phyloP scores from a whole-genome alignment of 2,797 vertebrate genomes.

The Spinibarbus caldwelli region DNA sequence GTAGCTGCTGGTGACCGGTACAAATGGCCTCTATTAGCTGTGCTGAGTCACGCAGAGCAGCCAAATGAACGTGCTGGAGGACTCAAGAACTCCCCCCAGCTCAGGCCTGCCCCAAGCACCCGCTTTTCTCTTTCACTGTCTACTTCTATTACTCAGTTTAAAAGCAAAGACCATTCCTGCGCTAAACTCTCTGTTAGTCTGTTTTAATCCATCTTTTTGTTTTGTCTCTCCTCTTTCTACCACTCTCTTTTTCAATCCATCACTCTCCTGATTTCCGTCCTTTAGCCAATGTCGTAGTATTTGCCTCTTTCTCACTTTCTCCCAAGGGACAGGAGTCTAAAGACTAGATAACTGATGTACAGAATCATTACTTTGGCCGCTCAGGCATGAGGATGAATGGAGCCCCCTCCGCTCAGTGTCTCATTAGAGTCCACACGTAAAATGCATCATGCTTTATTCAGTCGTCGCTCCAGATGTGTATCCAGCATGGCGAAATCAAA shows the following conservation, averaged over 20 bases:
- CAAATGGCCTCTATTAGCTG: constrained; percentile 86
- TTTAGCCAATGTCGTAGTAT: constrained; percentile 16
- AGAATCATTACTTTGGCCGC: constrained; percentile 76
- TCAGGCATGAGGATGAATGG: constrained; percentile 75
- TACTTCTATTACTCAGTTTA: constrained; percentile 15
- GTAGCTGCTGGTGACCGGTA: constrained; percentile 79
- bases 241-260: constrained; percentile 51
- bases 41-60: constrained; percentile 79
- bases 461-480: constrained; percentile 21
- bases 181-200: constrained; percentile 24
- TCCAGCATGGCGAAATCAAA: constrained; percentile 37
- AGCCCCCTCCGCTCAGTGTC: constrained; percentile 71
- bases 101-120: constrained; percentile 55
- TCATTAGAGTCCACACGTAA: constrained; percentile 40
- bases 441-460: constrained; percentile 37
- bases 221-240: constrained; percentile 57
- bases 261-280: constrained; percentile 13
- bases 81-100: constrained; percentile 36
- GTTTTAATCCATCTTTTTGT: constrained; percentile 19
- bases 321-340: constrained; percentile 76
- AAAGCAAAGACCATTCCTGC: neutral
- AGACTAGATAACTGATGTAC: constrained; percentile 82
- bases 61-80: constrained; percentile 80
- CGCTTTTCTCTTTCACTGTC: constrained; percentile 64
- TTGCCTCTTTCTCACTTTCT: constrained; percentile 34